These are phyloP conservation scores for Brachyalestes nurse DNA, from an alignment of 2,797 vertebrate genomes.

Conservation along the genomic window DNA sequence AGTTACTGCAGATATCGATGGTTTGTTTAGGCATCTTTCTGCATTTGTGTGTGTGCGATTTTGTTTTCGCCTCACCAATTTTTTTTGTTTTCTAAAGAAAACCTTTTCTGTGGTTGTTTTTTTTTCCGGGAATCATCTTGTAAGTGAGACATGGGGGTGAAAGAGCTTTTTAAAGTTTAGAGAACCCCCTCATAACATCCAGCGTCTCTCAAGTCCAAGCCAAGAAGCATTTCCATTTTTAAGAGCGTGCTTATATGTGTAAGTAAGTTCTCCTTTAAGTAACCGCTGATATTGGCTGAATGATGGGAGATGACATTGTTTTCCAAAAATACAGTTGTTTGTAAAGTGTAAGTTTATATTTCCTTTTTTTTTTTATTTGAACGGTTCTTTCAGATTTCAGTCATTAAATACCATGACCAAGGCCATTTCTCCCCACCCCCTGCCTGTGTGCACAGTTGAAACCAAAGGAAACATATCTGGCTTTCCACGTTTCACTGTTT, in stretches of 20 bases:
- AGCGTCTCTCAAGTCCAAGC: background rate
- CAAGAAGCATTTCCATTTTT: no score
- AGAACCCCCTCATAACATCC: background rate
- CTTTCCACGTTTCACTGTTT: slow-evolving; percentile 50
- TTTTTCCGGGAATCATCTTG: no score
- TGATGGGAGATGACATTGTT: slow-evolving; percentile 5
- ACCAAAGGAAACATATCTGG: slow-evolving; percentile 38
- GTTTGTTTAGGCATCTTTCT: no score
- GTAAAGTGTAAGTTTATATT: slow-evolving; percentile 14
- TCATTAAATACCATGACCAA: slow-evolving; percentile 22
- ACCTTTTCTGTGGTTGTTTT: no score
- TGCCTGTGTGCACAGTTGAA: slow-evolving; percentile 28
- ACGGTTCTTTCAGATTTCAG: slow-evolving; percentile 24
- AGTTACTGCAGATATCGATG: no score
- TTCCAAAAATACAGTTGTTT: slow-evolving; percentile 21
- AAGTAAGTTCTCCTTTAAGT: background rate
- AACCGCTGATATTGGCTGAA: background rate
- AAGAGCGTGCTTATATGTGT: background rate
- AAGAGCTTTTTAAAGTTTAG: no score
- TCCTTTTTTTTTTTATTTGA: slow-evolving; percentile 16
- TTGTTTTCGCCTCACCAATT: no score
- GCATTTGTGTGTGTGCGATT: no score
- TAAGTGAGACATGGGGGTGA: no score
- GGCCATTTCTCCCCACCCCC: background rate
- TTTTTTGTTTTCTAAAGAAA: no score